Evolutionary conservation across 2,888 invertebrate genomes (phyloP).

Genomic region (Orchesellides sinensis): DNA sequence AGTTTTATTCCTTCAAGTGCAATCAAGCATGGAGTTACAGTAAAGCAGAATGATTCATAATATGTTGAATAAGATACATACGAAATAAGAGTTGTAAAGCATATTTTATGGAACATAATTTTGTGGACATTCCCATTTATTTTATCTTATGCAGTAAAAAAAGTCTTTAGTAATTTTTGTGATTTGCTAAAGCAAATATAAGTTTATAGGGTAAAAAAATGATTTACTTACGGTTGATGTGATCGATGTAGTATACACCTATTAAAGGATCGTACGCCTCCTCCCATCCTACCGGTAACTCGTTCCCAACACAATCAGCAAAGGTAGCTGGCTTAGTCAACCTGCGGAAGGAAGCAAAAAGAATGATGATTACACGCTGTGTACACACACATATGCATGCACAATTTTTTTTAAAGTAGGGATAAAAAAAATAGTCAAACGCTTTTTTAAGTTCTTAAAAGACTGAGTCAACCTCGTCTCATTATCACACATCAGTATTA

Average conservation of each 20-base stretch:
- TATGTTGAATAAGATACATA: too few species aligned
- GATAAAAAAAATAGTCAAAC: neutral
- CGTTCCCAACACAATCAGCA: slow-evolving; percentile 98
- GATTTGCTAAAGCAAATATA: too few species aligned
- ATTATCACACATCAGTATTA: neutral
- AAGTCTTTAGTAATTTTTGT: too few species aligned
- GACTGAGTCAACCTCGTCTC: neutral
- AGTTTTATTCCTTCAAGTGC: too few species aligned
- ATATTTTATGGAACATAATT: too few species aligned
- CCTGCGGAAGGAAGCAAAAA: slow-evolving; percentile 81
- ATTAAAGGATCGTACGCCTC: slow-evolving; percentile 95
- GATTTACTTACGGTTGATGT: slow-evolving; percentile 92
- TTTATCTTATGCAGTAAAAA: too few species aligned
- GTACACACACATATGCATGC: neutral
- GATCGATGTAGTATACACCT: slow-evolving; percentile 97
- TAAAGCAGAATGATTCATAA: too few species aligned
- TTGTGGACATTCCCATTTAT: too few species aligned
- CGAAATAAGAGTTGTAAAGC: too few species aligned
- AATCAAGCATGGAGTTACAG: too few species aligned
- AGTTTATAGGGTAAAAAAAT: too few species aligned
- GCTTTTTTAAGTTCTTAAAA: neutral
- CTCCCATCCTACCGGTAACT: slow-evolving; percentile 98
- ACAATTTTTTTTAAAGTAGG: neutral
- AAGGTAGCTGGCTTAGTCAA: slow-evolving; percentile 97
- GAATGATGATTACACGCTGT: neutral